phyloP scores from a whole-genome alignment of 2,888 invertebrate species.

The Drosophila kuntzei region DNA sequence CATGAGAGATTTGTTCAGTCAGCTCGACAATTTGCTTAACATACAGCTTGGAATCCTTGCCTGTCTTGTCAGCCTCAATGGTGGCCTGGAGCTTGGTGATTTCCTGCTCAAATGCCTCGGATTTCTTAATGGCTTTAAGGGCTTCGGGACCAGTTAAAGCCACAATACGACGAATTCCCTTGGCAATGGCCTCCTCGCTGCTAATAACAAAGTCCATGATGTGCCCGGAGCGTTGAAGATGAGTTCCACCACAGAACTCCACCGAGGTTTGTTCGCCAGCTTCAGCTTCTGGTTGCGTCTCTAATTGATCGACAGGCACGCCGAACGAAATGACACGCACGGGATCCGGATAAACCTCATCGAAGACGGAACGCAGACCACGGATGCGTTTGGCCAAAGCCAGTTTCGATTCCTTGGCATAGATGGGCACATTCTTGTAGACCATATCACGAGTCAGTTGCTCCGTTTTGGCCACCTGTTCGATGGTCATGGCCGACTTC shows the following conservation, averaged over 20 bases:
- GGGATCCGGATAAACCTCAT: slow-evolving; percentile 99
- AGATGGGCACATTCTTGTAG: slow-evolving; percentile 91
- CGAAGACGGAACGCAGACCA: slow-evolving; percentile 98
- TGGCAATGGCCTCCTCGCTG: slow-evolving; percentile 99
- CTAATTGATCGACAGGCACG: slow-evolving; percentile 94
- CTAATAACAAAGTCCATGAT: slow-evolving; percentile 98
- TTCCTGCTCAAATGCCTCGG: slow-evolving; percentile 91
- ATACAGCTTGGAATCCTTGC: slow-evolving; percentile 88
- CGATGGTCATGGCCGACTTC: slow-evolving; percentile 95
- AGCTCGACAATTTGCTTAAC: slow-evolving; percentile 92
- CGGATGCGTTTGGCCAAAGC: slow-evolving; percentile 95
- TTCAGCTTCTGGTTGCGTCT: slow-evolving; percentile 93
- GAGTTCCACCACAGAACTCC: slow-evolving; percentile 99
- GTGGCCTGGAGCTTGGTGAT: slow-evolving; percentile 88
- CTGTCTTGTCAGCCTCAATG: slow-evolving; percentile 87
- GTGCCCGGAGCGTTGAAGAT: slow-evolving; percentile 95
- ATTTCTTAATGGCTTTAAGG: slow-evolving; percentile 92
- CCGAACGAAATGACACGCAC: slow-evolving; percentile 97
- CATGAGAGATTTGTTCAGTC: slow-evolving; percentile 94
- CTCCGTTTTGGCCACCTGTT: slow-evolving; percentile 95
- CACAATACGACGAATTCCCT: slow-evolving; percentile 98
- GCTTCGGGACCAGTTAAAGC: slow-evolving; percentile 98
- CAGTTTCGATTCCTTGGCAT: slow-evolving; percentile 93
- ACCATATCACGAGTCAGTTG: slow-evolving; percentile 92
- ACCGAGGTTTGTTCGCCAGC: slow-evolving; percentile 95